These are phyloP conservation scores for Aphrophora alni DNA, from an alignment of 2,888 invertebrate species.

Conservation along the genomic window DNA sequence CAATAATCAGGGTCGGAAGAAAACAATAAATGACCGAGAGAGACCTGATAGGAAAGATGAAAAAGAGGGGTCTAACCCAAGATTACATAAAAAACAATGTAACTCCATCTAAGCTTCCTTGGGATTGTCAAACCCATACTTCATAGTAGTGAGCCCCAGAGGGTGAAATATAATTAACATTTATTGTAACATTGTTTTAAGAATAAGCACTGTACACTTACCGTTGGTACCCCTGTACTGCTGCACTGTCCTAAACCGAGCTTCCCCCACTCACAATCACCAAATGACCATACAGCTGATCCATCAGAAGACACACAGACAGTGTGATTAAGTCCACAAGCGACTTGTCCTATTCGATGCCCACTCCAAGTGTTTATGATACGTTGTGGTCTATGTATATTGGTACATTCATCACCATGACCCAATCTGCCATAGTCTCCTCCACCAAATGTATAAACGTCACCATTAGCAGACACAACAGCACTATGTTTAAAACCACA, in stretches of 20 bases:
- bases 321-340: conserved; percentile 70
- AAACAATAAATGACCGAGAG: no score
- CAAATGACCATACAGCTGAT: conserved; percentile 67
- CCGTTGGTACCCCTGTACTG: conserved; percentile 60
- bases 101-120: no score
- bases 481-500: conserved; percentile 71
- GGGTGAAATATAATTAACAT: no score
- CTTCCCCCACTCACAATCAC: conserved; percentile 71
- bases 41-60: no score
- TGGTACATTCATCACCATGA: conserved; percentile 65
- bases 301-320: conserved; percentile 66
- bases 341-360: conserved; percentile 56
- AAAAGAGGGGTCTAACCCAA: no score
- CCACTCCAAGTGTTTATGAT: background rate
- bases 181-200: no score
- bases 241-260: conserved; percentile 61
- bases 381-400: conserved; percentile 48
- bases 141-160: no score
- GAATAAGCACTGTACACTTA: no score
- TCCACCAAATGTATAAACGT: conserved; percentile 69
- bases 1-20: no score
- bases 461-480: conserved; percentile 68
- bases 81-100: no score
- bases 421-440: conserved; percentile 69
- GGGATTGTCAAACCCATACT: no score